phyloP scores from a whole-genome alignment of 2,113 vertebrate species.

The Sinocyclocheilus maitianheensis region DNA sequence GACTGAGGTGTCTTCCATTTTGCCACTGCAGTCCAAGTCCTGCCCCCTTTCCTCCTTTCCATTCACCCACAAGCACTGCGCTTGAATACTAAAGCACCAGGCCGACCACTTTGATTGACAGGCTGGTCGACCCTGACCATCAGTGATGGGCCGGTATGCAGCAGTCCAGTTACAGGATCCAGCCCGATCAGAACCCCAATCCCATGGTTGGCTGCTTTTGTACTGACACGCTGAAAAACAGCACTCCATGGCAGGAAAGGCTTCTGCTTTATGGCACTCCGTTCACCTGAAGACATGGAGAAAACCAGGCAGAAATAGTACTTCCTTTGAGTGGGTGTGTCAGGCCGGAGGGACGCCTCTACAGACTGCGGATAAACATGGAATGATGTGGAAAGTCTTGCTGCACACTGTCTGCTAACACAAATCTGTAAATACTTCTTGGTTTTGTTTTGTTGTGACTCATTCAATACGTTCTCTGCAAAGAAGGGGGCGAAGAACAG shows the following conservation, averaged over 20 bases:
- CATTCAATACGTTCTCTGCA: background rate
- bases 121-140: conserved; percentile 48
- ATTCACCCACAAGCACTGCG: background rate
- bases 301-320: conserved; percentile 15
- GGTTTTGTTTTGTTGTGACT: background rate
- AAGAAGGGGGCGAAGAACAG: background rate
- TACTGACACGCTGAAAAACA: conserved; percentile 37
- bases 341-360: background rate
- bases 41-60: background rate
- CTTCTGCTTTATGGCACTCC: conserved; percentile 23
- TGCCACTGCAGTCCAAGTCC: conserved; percentile 27
- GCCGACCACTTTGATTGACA: conserved; percentile 49
- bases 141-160: conserved; percentile 31
- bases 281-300: conserved; percentile 44
- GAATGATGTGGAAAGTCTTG: background rate
- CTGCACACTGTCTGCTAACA: background rate
- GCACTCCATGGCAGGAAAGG: conserved; percentile 31
- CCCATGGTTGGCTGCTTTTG: conserved; percentile 50
- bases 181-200: conserved; percentile 54
- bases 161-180: conserved; percentile 55
- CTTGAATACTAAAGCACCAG: conserved; percentile 40
- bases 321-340: conserved; percentile 12
- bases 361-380: background rate
- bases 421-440: background rate
- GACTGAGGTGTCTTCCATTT: background rate